Base-by-base conservation (phyloP, 2,797 vertebrate species). In the Oreortyx pictus region DNA sequence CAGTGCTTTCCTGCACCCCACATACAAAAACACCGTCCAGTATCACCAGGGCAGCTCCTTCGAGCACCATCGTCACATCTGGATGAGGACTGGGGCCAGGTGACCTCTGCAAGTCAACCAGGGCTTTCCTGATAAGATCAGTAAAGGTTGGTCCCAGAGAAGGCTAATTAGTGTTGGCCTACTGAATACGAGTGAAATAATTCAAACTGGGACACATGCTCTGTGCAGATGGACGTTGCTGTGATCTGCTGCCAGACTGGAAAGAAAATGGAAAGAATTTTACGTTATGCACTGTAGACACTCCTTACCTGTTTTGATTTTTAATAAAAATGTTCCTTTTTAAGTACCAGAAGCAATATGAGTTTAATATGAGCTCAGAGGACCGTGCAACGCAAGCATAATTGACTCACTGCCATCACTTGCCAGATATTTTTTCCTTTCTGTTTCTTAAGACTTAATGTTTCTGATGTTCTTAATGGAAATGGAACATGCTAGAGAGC, bases 291-390 rank as follows among this genome's bases (percentile, higher is more conserved):
- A 68, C 44, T 86, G 62, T 13, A 95, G 71, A 72, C 39, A 50
- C 18, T 86, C 50, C 56, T 95, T 82, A 89, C 35, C 73, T 91
- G 37, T 82, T 96, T 96, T 86, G 94, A 91, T 96, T 97, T 96
- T 95, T 92, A 93, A 96, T 87, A 89, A 89, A 78, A 74, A 85
- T 88, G 10, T 79, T 96, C 72, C 24, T 91, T 84, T 89, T 89
- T 49, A 88, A 84, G 47, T 61, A 78, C 47, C 27, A 50, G 75
- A 50, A 95, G 74, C 57, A 95, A 88, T 76, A 77, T 3, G 60
- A 82, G 46, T 81, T 91, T 89, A 92, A 88, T 70, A 57, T 74
- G 87, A 86, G 60, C 43, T 90, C 79, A 82, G 91, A 95, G 22
- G 66, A 82, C 86, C 23, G 18, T 62, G 88, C 73, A 79, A 70